phyloP scores from a whole-genome alignment of 2,888 invertebrate species.

The Tethea ocularis region DNA sequence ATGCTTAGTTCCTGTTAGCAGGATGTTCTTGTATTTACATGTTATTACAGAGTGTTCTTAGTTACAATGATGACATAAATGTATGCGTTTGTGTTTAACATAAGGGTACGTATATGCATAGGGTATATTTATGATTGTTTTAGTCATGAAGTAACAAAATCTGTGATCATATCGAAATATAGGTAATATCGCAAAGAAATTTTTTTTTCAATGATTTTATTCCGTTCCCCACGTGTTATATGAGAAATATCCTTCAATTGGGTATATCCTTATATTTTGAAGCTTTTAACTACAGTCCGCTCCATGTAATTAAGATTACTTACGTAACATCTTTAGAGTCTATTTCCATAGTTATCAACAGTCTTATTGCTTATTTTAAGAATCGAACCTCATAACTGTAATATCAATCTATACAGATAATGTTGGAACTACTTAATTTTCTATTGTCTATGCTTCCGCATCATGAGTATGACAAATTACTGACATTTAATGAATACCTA shows the following conservation, averaged over 20 bases:
- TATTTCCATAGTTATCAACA: too few species aligned
- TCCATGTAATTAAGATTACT: too few species aligned
- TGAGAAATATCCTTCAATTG: too few species aligned
- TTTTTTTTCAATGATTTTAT: too few species aligned
- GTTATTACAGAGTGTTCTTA: background rate
- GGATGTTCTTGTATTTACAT: slow-evolving; percentile 1
- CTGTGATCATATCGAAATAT: background rate
- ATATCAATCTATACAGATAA: slow-evolving; percentile 8
- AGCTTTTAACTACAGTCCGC: too few species aligned
- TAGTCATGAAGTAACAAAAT: background rate
- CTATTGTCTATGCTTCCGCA: slow-evolving; percentile 39
- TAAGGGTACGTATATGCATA: background rate
- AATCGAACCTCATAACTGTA: background rate
- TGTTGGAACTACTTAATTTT: slow-evolving; percentile 22
- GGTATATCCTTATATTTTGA: too few species aligned
- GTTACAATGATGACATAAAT: background rate
- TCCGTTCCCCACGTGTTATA: too few species aligned
- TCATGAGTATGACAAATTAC: slow-evolving; percentile 43
- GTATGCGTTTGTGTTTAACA: slow-evolving; percentile 1
- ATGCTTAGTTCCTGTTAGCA: background rate
- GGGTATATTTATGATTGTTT: background rate
- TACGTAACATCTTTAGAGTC: too few species aligned
- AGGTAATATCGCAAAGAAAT: too few species aligned
- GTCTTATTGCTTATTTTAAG: background rate
- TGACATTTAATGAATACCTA: slow-evolving; percentile 21